Evolutionary conservation across 2,888 invertebrate species (phyloP).

Genomic region (Liposcelis brunnea): DNA sequence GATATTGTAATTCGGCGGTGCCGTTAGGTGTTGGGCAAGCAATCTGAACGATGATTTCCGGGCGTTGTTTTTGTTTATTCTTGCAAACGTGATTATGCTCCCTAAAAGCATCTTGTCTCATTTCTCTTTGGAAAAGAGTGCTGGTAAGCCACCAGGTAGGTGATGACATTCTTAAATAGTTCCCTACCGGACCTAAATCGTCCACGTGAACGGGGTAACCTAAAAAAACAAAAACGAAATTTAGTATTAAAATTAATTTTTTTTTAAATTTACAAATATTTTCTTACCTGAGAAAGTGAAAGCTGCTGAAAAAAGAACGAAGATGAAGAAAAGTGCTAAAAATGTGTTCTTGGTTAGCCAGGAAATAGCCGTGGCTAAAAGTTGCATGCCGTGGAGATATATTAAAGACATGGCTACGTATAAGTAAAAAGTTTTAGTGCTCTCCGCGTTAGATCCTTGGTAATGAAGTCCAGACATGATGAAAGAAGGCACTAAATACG

Average conservation of each 20-base stretch:
- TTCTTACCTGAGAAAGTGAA: constrained; percentile 1
- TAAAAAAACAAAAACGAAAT: constrained; percentile 18
- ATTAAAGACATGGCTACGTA: constrained; percentile 21
- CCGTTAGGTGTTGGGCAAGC: constrained; percentile 69
- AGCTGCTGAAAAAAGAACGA: neutral
- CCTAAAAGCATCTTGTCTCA: constrained; percentile 1
- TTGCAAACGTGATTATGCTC: constrained; percentile 35
- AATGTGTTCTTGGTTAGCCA: constrained; percentile 21
- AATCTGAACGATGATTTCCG: constrained; percentile 72
- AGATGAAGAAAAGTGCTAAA: neutral
- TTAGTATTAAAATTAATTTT: neutral
- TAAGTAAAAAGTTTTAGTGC: constrained; percentile 20
- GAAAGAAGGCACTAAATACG: constrained; percentile 73
- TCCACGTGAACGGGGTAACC: constrained; percentile 51
- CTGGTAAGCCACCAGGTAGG: constrained; percentile 58
- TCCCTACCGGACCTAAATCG: constrained; percentile 46
- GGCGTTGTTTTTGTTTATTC: constrained; percentile 64
- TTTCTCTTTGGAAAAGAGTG: constrained; percentile 43
- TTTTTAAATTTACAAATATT: neutral
- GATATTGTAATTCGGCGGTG: constrained; percentile 25
- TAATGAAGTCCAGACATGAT: constrained; percentile 70
- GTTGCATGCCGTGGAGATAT: constrained; percentile 2
- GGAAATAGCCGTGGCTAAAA: constrained; percentile 8
- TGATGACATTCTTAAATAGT: constrained; percentile 39
- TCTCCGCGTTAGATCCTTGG: constrained; percentile 17